Evolutionary conservation across 2,888 invertebrate genomes (phyloP).

Genomic region (Ichneumoninae sp.): DNA sequence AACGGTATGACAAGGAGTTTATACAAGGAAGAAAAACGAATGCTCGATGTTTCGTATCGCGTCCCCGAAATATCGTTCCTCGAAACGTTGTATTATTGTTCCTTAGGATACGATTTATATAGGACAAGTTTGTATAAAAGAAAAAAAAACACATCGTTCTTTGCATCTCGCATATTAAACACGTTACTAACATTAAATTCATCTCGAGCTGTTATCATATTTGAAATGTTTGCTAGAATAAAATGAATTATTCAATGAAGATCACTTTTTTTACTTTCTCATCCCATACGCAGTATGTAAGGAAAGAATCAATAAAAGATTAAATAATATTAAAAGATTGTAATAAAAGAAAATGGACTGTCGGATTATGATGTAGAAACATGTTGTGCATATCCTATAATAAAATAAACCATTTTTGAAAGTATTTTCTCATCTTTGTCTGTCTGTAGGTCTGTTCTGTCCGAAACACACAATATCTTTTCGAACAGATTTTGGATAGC

Average conservation of each 20-base stretch:
- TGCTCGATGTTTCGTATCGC: constrained; percentile 38
- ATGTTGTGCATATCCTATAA: too few species aligned
- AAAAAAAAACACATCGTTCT: constrained; percentile 47
- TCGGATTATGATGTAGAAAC: too few species aligned
- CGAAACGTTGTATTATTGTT: constrained; percentile 35
- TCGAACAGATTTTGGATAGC: too few species aligned
- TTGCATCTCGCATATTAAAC: constrained; percentile 42
- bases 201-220: constrained; percentile 58
- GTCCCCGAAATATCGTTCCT: constrained; percentile 21
- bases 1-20: constrained; percentile 22
- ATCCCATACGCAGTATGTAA: neutral
- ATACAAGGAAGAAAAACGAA: constrained; percentile 18
- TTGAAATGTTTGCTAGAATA: constrained; percentile 61
- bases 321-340: neutral
- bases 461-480: too few species aligned
- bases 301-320: neutral
- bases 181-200: constrained; percentile 48
- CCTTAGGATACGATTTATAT: constrained; percentile 59
- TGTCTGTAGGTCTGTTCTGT: too few species aligned
- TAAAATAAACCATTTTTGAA: too few species aligned
- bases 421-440: too few species aligned
- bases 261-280: constrained; percentile 5
- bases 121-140: constrained; percentile 57
- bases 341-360: too few species aligned
- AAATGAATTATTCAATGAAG: constrained; percentile 56